Percentiles rank a stretch among this genome's conserved stretches.
Evolutionary conservation across 1,140 invertebrate species (phyloP).

Genomic region (Bombus vancouverensis): DNA sequence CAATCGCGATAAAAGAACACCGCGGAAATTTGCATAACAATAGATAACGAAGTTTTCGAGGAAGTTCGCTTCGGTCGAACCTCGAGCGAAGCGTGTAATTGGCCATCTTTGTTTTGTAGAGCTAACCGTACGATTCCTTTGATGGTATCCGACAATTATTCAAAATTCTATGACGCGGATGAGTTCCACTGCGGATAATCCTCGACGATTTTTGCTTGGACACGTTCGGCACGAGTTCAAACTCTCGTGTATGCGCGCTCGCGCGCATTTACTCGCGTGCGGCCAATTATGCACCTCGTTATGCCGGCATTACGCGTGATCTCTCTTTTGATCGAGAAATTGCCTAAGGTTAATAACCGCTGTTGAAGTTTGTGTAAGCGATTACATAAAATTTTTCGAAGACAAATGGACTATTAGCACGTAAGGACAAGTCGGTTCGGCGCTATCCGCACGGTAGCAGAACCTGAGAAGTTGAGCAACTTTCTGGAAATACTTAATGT

Average conservation of each 20-base stretch:
- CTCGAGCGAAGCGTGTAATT: constrained; percentile 20
- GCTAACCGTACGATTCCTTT: neutral
- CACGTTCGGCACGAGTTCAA: constrained; percentile 52
- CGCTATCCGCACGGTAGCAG: neutral
- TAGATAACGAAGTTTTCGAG: neutral
- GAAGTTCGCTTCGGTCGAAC: no score
- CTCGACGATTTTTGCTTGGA: constrained; percentile 57
- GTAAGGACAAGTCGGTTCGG: constrained; percentile 19
- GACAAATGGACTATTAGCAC: constrained; percentile 49
- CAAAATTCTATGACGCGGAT: constrained; percentile 25
- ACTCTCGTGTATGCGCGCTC: constrained; percentile 24
- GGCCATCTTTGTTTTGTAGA: neutral
- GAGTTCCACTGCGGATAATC: constrained; percentile 66
- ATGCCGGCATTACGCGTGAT: constrained; percentile 67
- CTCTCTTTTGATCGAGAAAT: constrained; percentile 55
- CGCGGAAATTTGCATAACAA: constrained; percentile 14
- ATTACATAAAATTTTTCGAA: constrained; percentile 45
- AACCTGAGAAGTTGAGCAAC: constrained; percentile 14
- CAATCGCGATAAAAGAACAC: neutral
- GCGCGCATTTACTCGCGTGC: constrained; percentile 64
- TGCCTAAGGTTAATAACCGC: constrained; percentile 59
- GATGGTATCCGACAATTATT: constrained; percentile 1
- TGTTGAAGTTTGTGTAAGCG: constrained; percentile 41
- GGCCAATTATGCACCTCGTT: constrained; percentile 71
- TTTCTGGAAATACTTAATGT: constrained; percentile 20